These are phyloP conservation scores for Oikopleura dioica DNA, from an alignment of 23 tunicate genomes.

Conservation along the genomic window DNA sequence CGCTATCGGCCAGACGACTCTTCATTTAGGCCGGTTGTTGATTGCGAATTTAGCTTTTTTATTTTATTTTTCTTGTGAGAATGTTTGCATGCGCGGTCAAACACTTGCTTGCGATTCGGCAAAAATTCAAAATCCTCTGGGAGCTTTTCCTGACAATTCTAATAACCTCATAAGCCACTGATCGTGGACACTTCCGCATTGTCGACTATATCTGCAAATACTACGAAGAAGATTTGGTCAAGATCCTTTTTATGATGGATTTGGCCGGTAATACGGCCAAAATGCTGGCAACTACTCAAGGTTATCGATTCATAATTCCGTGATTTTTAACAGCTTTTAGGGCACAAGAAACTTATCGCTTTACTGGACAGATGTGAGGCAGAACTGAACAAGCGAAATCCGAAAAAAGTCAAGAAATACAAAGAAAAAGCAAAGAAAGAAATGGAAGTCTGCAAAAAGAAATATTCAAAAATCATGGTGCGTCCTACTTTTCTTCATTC, in stretches of 20 bases:
- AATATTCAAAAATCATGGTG: background rate
- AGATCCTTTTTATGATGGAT: background rate
- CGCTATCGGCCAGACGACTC: background rate
- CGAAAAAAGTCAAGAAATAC: background rate
- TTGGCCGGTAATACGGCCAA: background rate
- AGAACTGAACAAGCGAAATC: background rate
- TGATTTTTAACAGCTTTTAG: no score
- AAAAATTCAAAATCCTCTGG: no score
- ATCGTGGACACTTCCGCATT: background rate
- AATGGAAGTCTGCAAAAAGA: background rate
- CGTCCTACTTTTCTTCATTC: no score
- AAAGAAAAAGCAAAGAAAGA: background rate
- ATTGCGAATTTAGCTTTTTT: no score
- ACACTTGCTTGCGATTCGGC: no score
- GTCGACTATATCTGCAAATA: background rate
- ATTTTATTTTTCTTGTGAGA: no score
- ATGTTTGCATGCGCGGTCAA: no score
- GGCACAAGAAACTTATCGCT: background rate
- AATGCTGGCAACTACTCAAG: background rate
- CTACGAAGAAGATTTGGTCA: background rate
- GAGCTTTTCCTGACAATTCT: no score
- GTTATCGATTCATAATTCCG: no score
- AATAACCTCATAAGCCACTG: no score
- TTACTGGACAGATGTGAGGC: background rate
- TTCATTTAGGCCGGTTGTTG: no score